Percentiles rank a stretch among this genome's conserved stretches.
Conservation (phyloP, 2,113 vertebrate genomes). For the Antennarius striatus region DNA sequence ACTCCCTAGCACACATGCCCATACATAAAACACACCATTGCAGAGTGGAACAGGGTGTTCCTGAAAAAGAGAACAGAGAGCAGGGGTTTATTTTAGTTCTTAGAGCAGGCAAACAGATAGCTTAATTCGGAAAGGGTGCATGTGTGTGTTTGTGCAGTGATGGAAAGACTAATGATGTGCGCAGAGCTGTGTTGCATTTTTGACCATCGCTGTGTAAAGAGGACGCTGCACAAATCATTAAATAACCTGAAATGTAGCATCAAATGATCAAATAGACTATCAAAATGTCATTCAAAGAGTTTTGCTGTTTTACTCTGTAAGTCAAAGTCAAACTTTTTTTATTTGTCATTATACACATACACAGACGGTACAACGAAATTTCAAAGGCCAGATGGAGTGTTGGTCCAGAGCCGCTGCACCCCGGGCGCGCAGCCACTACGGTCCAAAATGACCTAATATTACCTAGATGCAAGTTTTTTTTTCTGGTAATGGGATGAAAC, state of each 20-base stretch:
- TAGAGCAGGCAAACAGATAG: constrained; percentile 42
- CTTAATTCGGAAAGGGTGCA: constrained; percentile 44
- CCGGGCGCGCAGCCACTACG: too few relatives aligned
- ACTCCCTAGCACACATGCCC: neutral
- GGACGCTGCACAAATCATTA: neutral
- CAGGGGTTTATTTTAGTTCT: constrained; percentile 74
- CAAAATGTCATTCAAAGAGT: neutral
- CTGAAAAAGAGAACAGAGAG: constrained; percentile 82
- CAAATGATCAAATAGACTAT: neutral
- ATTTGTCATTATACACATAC: too few relatives aligned
- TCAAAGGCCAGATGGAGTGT: too few relatives aligned
- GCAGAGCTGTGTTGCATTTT: constrained; percentile 10
- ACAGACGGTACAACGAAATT: too few relatives aligned
- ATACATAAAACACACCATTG: constrained; percentile 2
- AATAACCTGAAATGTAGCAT: neutral
- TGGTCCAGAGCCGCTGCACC: too few relatives aligned
- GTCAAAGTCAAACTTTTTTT: too few relatives aligned
- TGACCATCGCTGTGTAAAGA: neutral
- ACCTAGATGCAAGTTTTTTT: too few relatives aligned
- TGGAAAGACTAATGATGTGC: constrained; percentile 16
- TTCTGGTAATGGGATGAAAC: too few relatives aligned
- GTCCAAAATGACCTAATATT: too few relatives aligned
- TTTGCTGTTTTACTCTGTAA: too few relatives aligned
- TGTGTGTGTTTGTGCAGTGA: constrained; percentile 26
- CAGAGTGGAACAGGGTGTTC: constrained; percentile 71